Base-by-base conservation (phyloP, 2,797 vertebrate species). In the Lagodon rhomboides region DNA sequence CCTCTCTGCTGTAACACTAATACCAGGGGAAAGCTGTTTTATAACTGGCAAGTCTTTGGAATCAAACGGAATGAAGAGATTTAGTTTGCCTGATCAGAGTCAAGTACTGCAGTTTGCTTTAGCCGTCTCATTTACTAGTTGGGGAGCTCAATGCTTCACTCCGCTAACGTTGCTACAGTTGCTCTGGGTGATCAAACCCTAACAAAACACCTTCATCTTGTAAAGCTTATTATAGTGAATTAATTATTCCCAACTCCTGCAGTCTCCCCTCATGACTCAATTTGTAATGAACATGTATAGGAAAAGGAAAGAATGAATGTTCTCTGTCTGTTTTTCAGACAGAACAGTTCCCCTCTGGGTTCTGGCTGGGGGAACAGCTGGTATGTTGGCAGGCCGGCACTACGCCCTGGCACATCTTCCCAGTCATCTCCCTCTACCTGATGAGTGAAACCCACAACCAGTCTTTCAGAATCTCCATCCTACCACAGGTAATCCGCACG, bases 361-460 rank as follows among this genome's bases (percentile, higher is more conserved):
- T 99, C 92, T 99, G 98, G 98, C 91, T 99, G 41, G 98, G 98
- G 60, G 98, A 99, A 89, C 98, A 99, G 95, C 95, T 99, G 89
- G 98, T 99, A 12, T 99, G 98, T 93, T 99, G 98, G 98, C 97
- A 98, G 94, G 96, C 96, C 0, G 98, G 97, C 82, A 97, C 97
- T 25, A 99, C 98, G 0, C 98, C 98, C 4, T 99, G 98, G 98
- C 97, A 99, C 92, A 99, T 99, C 86, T 99, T 99, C 90, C 98
- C 98, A 0, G 97, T 97, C 77, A 97, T 99, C 75, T 99, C 98
- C 5, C 96, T 99, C 54, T 99, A 99, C 88, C 92, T 99, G 89
- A 99, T 99, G 97, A 98, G 98, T 7, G 98, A 99, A 88, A 96
- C 95, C 91, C 97, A 95, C 86, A 99, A 99, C 91, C 97, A 99